These are phyloP conservation scores for Myotis myotis DNA, from an alignment of 2,797 vertebrate species.

Conservation along the genomic window DNA sequence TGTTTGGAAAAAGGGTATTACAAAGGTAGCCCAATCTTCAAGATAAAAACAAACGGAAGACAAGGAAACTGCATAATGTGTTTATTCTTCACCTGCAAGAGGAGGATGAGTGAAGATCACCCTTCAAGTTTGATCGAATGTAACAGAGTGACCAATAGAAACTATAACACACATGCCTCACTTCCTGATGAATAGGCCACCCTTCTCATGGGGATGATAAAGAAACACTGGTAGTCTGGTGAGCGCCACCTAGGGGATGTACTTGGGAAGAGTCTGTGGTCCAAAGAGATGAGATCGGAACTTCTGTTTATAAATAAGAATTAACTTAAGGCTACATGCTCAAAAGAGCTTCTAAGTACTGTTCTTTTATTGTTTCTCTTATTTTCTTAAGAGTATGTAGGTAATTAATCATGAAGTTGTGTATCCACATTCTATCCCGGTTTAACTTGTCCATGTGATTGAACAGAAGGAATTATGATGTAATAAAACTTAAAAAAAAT, in stretches of 20 bases:
- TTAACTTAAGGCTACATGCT: not conserved
- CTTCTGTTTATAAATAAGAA: not conserved
- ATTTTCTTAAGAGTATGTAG: not conserved
- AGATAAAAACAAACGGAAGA: not conserved
- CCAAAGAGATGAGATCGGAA: not conserved
- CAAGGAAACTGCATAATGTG: not conserved
- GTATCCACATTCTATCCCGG: not conserved
- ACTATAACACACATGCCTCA: not conserved
- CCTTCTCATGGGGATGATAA: not conserved
- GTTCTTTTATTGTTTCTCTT: not conserved
- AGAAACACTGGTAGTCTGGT: not conserved
- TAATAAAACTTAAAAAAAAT: not conserved
- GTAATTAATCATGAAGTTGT: not conserved
- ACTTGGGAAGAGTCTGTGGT: not conserved
- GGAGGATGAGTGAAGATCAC: not conserved
- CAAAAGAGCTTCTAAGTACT: not conserved
- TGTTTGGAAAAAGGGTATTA: conserved; percentile 27
- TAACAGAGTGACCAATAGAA: not conserved
- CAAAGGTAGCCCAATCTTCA: not conserved
- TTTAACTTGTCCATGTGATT: not conserved
- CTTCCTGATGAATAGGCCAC: not conserved
- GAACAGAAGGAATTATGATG: not conserved
- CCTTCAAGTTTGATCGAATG: not conserved
- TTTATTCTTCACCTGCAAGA: not conserved
- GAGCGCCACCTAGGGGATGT: not conserved